Base-by-base conservation (phyloP, 2,797 vertebrate genomes). In the Cyprinella venusta region DNA sequence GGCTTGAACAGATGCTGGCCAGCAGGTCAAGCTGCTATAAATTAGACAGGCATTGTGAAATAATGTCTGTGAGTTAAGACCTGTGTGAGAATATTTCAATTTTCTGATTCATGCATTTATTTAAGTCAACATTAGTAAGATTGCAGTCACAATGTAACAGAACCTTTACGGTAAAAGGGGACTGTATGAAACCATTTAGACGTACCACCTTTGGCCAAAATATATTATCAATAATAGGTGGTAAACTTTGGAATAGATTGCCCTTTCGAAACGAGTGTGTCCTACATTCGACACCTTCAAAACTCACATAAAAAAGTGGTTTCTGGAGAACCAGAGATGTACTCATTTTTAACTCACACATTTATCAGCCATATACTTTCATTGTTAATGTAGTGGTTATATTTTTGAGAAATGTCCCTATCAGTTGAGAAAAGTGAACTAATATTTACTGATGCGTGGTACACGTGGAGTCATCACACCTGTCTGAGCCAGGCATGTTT, bases 1-100 rank as follows among this genome's bases (percentile, higher is more conserved):
- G 77, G 24, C 68, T 52, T 84, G 68, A 86, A 82, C 83, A 82
- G 71, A 76, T 88, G 84, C 84, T 84, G 56, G 70, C 69, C 50
- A 74, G 26, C 69, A 85, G 56, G 75, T 76, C 54, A 84, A n/a
- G 38, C 36, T 71, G 45, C 81, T 48, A 50, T 76, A 18, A 64
- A 50, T 85, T 19, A 83, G 64, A 61, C 38, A 54, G 24, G 26
- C 8, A 16, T 8, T 70, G 54, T 26, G 67, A 64, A 78, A 16
- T 59, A 21, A 59, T 75, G 76, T 72, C 56, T 54, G 26, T 26
- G 50, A 72, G 33, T 48, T 63, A n/a, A 15, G 42, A 76, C 8
- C 8, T 45, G 1, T 36, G 40, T 48, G 18, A 45, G 36, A 16
- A 59, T 40, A 42, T 69, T 69, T 42, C 0, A n/a, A 0, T 36